Evolutionary conservation across 1,140 invertebrate genomes (phyloP).

Genomic region (Drosophila bocqueti): DNA sequence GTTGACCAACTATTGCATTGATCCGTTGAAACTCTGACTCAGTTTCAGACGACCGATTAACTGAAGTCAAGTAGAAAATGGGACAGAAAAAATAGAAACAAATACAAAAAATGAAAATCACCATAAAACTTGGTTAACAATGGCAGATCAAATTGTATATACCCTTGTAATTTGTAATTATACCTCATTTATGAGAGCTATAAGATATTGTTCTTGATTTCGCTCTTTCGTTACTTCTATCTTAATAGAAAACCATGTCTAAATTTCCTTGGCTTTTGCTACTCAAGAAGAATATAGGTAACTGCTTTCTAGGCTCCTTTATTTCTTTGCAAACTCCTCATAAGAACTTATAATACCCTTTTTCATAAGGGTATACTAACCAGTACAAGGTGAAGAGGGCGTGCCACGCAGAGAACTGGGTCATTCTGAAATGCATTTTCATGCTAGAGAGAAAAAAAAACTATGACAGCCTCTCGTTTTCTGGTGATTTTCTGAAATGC

Average conservation of each 20-base stretch:
- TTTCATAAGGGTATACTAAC: not conserved
- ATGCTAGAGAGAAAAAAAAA: conserved; percentile 9
- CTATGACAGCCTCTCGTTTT: conserved; percentile 16
- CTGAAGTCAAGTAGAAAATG: conserved; percentile 5
- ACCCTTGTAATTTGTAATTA: not conserved
- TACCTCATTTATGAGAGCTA: not conserved
- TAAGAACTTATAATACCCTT: not conserved
- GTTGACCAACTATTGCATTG: not conserved
- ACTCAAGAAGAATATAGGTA: not conserved
- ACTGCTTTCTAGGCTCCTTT: not conserved
- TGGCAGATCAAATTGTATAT: not conserved
- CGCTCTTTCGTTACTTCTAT: accelerated
- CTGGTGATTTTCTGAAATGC: conserved; percentile 17
- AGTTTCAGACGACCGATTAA: conserved; percentile 10
- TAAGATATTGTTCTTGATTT: not conserved
- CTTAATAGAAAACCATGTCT: not conserved
- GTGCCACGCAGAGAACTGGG: conserved; percentile 49
- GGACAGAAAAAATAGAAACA: not conserved
- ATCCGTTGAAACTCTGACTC: conserved; percentile 35
- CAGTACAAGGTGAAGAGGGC: conserved; percentile 24
- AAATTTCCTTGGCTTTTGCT: not conserved
- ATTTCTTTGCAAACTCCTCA: not conserved
- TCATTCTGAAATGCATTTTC: conserved; percentile 66
- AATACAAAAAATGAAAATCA: conserved; percentile 2
- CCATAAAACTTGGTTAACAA: not conserved